Evolutionary conservation across 2,113 vertebrate genomes (phyloP).

Genomic region (Oreocharis arfaki): DNA sequence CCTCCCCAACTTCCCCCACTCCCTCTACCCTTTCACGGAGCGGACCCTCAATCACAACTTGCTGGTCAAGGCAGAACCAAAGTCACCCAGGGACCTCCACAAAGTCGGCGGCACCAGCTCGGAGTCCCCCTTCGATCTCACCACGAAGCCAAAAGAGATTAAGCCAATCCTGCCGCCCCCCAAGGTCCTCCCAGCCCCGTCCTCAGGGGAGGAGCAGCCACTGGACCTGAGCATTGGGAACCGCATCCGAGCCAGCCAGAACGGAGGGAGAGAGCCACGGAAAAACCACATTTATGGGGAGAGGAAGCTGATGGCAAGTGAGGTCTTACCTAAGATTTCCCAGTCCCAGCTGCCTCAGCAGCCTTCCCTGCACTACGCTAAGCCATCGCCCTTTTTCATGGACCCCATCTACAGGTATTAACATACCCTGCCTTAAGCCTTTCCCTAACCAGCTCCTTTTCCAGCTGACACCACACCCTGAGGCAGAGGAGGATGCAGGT

Average conservation of each 20-base stretch:
- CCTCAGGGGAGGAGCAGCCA: constrained; percentile 87
- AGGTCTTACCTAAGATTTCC: constrained; percentile 80
- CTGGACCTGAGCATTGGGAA: constrained; percentile 94
- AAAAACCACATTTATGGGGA: constrained; percentile 90
- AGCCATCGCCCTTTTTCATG: constrained; percentile 99
- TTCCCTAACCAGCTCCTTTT: background rate
- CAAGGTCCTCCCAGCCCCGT: constrained; percentile 70
- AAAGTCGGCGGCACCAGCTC: constrained; percentile 77
- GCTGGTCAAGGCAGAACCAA: constrained; percentile 95
- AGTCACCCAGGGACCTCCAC: constrained; percentile 90
- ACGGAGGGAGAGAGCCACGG: constrained; percentile 80
- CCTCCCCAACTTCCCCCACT: constrained; percentile 92
- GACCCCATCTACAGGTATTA: constrained; percentile 99
- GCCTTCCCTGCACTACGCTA: constrained; percentile 93
- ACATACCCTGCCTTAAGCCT: constrained; percentile 72
- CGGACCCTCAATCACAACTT: constrained; percentile 87
- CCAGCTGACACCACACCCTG: background rate
- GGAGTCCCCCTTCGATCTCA: constrained; percentile 96
- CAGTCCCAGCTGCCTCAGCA: constrained; percentile 85
- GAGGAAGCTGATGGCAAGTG: constrained; percentile 75
- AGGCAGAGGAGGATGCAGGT: background rate
- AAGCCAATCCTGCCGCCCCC: constrained; percentile 73
- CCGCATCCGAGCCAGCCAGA: constrained; percentile 87
- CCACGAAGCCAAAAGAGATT: constrained; percentile 91
- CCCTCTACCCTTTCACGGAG: constrained; percentile 91